Evolutionary conservation across 2,888 invertebrate genomes (phyloP).

Genomic region (Idaea straminata): DNA sequence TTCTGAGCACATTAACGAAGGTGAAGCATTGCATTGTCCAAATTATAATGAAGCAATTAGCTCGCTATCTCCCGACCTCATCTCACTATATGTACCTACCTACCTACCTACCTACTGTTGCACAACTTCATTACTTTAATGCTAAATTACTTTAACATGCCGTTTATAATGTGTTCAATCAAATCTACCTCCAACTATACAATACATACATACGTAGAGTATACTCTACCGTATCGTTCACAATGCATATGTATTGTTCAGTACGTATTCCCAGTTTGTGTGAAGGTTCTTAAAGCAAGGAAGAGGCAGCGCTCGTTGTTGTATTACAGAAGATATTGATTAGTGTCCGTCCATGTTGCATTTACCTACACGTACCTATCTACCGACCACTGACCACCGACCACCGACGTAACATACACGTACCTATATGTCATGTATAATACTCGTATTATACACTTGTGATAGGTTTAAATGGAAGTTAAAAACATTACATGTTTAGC

Average conservation of each 20-base stretch:
- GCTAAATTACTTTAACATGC: constrained; percentile 15
- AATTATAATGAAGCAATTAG: constrained; percentile 66
- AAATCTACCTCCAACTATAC: constrained; percentile 29
- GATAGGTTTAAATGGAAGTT: too few relatives aligned
- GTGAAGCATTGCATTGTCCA: constrained; percentile 47
- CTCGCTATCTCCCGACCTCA: constrained; percentile 61
- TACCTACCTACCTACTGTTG: constrained; percentile 15
- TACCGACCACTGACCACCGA: too few relatives aligned
- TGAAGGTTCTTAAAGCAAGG: too few relatives aligned
- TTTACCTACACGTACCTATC: too few relatives aligned
- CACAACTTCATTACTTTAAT: constrained; percentile 37
- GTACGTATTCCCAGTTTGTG: neutral
- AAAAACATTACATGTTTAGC: neutral
- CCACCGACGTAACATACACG: too few relatives aligned
- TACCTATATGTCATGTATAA: too few relatives aligned
- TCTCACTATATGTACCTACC: constrained; percentile 32
- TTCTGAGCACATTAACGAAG: constrained; percentile 42
- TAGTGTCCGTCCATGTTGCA: too few relatives aligned
- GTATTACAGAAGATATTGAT: too few relatives aligned
- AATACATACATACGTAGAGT: constrained; percentile 24
- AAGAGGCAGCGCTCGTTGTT: too few relatives aligned
- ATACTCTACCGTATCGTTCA: constrained; percentile 7
- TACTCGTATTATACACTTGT: too few relatives aligned
- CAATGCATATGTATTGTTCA: neutral
- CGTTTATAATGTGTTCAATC: constrained; percentile 26